Evolutionary conservation across 1,140 invertebrate genomes (phyloP), one percentile per base, ranked within the genome.

Genomic region (Helicoverpa armigera): DNA sequence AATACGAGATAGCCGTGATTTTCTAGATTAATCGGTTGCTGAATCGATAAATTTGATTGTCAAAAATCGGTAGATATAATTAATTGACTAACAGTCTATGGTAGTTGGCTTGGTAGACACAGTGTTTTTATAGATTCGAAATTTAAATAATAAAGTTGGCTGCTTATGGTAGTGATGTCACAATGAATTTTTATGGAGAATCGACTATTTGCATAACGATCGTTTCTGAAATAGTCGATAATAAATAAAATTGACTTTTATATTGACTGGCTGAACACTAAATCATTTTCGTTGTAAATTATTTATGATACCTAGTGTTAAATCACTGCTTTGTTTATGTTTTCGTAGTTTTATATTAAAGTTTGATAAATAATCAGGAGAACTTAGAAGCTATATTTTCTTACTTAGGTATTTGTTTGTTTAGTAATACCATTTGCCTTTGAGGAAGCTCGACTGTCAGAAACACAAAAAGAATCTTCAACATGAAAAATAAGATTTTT

Each of bases 61-160:
- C 9, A 60, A 60, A 60, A n/a, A n/a, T n/a, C n/a, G n/a, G n/a
- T 60, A 16, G 18, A 60, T 60, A 60, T 60, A 60, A 60, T 60
- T 60, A 23, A 60, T 60, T 10, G 54, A 16, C 54, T 56, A n/a
- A n/a, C n/a, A n/a, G n/a, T n/a, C n/a, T n/a, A 13, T 16, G 54
- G 10, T 18, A 23, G 10, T 58, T 35, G 35, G 54, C 18, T 53
- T 0, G 2, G 10, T 53, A 14, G 2, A 53, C 3, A 4, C n/a
- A n/a, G n/a, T 53, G 9, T 2, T 50, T 51, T 35, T 7, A 35
- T 35, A 35, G 35, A 35, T 35, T 35, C 35, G 1, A 60, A 13
- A 29, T 60, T 29, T 29, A 7, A 3, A 2, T 7, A 56, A 18
- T 18, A 56, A 56, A 60, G 3, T 11, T 60, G 23, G 2, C 56